These are phyloP conservation scores for Acronicta leporina DNA, from an alignment of 2,888 invertebrate genomes.

Conservation along the genomic window DNA sequence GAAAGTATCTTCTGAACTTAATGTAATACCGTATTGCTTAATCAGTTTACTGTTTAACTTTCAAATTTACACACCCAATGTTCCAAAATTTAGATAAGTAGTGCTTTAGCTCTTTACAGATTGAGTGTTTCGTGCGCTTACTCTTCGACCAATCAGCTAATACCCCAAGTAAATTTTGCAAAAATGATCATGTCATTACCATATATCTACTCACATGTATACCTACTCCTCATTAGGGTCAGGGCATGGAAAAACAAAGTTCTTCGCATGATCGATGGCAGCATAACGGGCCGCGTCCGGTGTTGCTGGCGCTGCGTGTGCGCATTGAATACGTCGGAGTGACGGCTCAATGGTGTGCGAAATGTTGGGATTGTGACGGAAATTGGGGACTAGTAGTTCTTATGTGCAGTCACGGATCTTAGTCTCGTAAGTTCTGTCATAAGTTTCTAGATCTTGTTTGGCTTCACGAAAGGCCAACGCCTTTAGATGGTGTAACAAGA, in stretches of 20 bases:
- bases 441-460: too few relatives aligned
- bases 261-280: constrained; percentile 68
- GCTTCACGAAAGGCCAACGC: too few relatives aligned
- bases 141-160: too few relatives aligned
- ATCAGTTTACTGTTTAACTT: too few relatives aligned
- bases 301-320: constrained; percentile 46
- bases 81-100: too few relatives aligned
- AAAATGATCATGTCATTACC: constrained; percentile 28
- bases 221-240: constrained; percentile 72
- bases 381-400: constrained; percentile 13
- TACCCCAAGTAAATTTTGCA: neutral
- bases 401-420: neutral
- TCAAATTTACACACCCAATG: too few relatives aligned
- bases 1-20: too few relatives aligned
- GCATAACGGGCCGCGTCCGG: constrained; percentile 75
- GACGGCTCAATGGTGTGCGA: constrained; percentile 45
- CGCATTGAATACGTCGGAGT: constrained; percentile 48
- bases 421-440: neutral
- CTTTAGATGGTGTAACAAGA: too few relatives aligned
- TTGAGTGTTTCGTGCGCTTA: too few relatives aligned
- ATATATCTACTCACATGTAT: constrained; percentile 33
- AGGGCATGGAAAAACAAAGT: constrained; percentile 62
- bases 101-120: too few relatives aligned
- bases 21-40: too few relatives aligned
- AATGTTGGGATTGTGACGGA: constrained; percentile 21